Base-by-base conservation (phyloP, 2,888 invertebrate genomes). In the Microctonus brassicae region DNA sequence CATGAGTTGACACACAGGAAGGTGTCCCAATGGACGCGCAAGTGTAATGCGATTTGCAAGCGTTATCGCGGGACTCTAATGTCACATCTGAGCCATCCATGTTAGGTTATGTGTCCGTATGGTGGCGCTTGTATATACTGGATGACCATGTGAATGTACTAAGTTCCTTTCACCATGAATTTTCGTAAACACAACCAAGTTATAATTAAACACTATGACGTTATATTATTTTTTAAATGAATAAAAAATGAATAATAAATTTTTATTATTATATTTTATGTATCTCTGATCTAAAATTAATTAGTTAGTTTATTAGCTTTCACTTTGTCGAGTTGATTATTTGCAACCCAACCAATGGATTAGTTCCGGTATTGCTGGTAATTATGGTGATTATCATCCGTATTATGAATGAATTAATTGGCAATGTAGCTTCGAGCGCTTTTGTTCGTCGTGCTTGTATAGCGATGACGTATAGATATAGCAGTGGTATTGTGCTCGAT, bases 21-120 rank as follows among this genome's bases (percentile, higher is more conserved):
- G 53, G 24, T 13, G 47, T 33, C 70, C 70, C 67, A 70, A 72
- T 73, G 76, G 74, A 69, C 47, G 47, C 73, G 66, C 64, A 69
- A 72, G 65, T 79, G 83, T 86, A 86, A 86, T 86, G 80, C 85
- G 86, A 86, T 86, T 86, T 86, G 85, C 85, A 84, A 84, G 84
- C 84, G 84, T 85, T 86, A 86, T 86, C 85, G 82, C 77, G 79
- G 75, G 7, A 47, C 77, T 81, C 81, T 83, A 79, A 80, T 81
- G 80, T 79, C 75, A 72, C 76, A 66, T 63, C 39, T 53, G 62
- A 52, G 20, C 53, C 47, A 34, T 26, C 39, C 53, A n/a, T 36
- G 13, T n/a, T 47, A 17, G 47, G 47, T 47, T 47, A 47, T 17
- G 17, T 47, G 17, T 47, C 47, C 47, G 6, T 47, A 6, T 47